Conservation (phyloP, 2,888 invertebrate species). For the Rapana venosa region DNA sequence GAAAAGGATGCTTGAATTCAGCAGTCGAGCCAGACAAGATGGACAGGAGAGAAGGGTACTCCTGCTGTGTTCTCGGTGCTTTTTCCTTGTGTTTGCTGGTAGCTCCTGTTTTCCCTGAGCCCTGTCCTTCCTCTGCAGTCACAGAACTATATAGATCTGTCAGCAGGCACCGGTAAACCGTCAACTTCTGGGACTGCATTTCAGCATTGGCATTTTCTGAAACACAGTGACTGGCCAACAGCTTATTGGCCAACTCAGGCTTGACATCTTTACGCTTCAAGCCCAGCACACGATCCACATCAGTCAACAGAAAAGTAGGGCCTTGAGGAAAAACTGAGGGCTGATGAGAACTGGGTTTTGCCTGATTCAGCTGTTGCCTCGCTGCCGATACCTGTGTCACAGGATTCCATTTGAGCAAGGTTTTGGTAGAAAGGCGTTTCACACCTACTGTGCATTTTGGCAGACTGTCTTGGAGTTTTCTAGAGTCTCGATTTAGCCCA, state of each 20-base stretch:
- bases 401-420: conserved; percentile 60
- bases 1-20: not conserved
- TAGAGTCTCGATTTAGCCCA: conserved; percentile 63
- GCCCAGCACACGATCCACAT: conserved; percentile 65
- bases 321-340: conserved; percentile 61
- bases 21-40: not conserved
- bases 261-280: conserved; percentile 59
- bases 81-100: not conserved
- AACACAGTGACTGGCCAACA: conserved; percentile 39
- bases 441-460: conserved; percentile 60
- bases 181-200: conserved; percentile 38
- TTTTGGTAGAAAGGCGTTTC: conserved; percentile 53
- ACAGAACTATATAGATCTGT: conserved; percentile 30
- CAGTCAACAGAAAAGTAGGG: conserved; percentile 61
- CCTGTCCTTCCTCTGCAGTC: not conserved
- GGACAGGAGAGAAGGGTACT: conserved; percentile 51
- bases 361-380: conserved; percentile 41
- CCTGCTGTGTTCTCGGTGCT: not conserved
- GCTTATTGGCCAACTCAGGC: conserved; percentile 17
- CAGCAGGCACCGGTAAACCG: conserved; percentile 40
- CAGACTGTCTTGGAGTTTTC: conserved; percentile 56
- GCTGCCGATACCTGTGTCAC: conserved; percentile 38
- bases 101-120: not conserved
- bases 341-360: conserved; percentile 21
- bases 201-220: conserved; percentile 39